A percentile compares a stretch with the other conserved stretches of the same genome.
Conservation (phyloP, 2,888 invertebrate genomes). For the Blastobasis lacticolella region DNA sequence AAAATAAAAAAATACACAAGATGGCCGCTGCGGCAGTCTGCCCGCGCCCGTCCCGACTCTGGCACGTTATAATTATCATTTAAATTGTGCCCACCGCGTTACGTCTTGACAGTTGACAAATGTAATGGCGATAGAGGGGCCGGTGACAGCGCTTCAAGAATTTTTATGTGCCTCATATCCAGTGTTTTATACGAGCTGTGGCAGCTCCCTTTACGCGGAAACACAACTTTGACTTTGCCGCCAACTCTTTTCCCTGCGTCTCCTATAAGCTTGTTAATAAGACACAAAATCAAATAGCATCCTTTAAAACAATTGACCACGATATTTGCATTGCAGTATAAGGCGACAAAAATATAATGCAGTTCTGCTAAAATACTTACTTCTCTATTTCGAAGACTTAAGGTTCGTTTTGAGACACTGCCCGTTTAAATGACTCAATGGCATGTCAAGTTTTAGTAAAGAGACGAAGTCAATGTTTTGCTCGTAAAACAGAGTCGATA, state of each 20-base stretch:
- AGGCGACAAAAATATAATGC: neutral
- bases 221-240: conserved; percentile 21
- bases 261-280: conserved; percentile 11
- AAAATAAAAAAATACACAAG: conserved; percentile 13
- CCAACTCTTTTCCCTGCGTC: neutral
- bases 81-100: conserved; percentile 65
- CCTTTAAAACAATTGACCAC: neutral
- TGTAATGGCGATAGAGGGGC: conserved; percentile 64
- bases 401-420: conserved; percentile 9
- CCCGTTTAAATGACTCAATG: neutral
- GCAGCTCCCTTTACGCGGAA: conserved; percentile 51
- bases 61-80: conserved; percentile 67
- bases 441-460: too few relatives aligned
- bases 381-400: conserved; percentile 3
- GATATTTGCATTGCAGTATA: neutral
- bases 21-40: conserved; percentile 25
- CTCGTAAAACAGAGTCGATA: conserved; percentile 59
- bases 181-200: conserved; percentile 63
- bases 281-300: conserved; percentile 10
- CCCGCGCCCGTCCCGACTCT: conserved; percentile 24
- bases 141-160: conserved; percentile 62
- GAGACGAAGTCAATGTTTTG: conserved; percentile 50
- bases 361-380: neutral
- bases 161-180: conserved; percentile 71
- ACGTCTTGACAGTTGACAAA: conserved; percentile 70